Evolutionary conservation across 2,888 invertebrate species (phyloP), one percentile per base, ranked within the genome.

Genomic region (Leucoptera coffeella): DNA sequence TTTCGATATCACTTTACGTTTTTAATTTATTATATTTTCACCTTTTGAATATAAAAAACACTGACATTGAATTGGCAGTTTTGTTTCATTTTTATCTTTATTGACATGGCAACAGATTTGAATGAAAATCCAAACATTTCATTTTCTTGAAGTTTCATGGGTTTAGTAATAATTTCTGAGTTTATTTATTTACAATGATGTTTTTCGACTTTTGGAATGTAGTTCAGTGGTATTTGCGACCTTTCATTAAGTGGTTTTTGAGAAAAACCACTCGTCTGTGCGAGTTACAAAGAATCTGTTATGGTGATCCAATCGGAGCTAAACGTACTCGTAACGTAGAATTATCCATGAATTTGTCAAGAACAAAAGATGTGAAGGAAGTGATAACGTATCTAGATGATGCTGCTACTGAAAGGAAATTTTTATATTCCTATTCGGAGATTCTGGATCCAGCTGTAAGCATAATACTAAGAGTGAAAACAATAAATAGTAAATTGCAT

Each of bases 221-320:
- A 15, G 34, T 71, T 21, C 54, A 60, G 31, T 80, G 78, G 71
- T 86, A 84, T 54, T 55, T 89, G 25, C 76, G 92, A 41, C 88
- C 91, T n/a, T 65, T 91, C 36, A 72, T 91, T 27, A 95, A 95
- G 67, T 92, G 93, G 89, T 82, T 93, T 47, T 60, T 94, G 14
- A 77, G 84, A 32, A 82, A 80, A 47, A 86, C 89, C 14, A 94
- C 94, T 2, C 80, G 85, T 30, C 73, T 93, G 34, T 93, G 92
- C 55, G 95, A 96, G 59, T 64, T 96, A 15, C 92, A 95, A 55
- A 75, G 95, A 43, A 86, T 95, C 32, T 91, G 92, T 47, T 94
- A 93, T 50, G 90, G 90, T 8, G 81, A 83, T 40, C 62, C 74
- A 26, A 56, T 73, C 25, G 92, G 91, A 2, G 82, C 85, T 19